These are phyloP conservation scores for Thalassophryne amazonica DNA, from an alignment of 2,797 vertebrate species.

Conservation along the genomic window DNA sequence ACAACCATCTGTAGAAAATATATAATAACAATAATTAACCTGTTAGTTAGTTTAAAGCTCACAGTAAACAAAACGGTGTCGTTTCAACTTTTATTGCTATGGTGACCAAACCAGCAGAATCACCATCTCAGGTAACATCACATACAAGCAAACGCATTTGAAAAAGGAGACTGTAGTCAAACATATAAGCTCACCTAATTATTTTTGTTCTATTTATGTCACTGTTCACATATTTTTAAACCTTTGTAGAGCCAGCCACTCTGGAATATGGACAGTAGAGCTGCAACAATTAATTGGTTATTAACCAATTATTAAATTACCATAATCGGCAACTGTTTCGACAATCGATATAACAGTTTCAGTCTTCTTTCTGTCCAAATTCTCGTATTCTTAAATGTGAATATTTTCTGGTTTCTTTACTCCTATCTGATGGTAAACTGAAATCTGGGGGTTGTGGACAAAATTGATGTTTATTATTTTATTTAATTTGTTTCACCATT, in stretches of 20 bases:
- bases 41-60: slow-evolving; percentile 80
- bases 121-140: slow-evolving; percentile 64
- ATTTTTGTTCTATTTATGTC: slow-evolving; percentile 35
- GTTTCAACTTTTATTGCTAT: slow-evolving; percentile 51
- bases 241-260: slow-evolving; percentile 54
- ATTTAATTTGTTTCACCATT: no score
- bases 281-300: no score
- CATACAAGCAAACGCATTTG: no score
- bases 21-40: slow-evolving; percentile 79
- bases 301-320: no score
- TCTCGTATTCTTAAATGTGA: no score
- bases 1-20: slow-evolving; percentile 95
- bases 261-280: slow-evolving; percentile 10
- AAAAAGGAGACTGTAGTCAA: slow-evolving; percentile 26
- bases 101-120: slow-evolving; percentile 88
- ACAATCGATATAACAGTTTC: no score
- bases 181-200: slow-evolving; percentile 53
- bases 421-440: no score
- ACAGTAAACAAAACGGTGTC: slow-evolving; percentile 85
- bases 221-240: slow-evolving; percentile 12
- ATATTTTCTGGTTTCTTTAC: no score
- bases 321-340: no score
- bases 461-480: no score
- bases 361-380: no score
- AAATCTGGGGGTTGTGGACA: no score